Evolutionary conservation across 2,888 invertebrate genomes (phyloP).

Genomic region (Piscicola geometra): DNA sequence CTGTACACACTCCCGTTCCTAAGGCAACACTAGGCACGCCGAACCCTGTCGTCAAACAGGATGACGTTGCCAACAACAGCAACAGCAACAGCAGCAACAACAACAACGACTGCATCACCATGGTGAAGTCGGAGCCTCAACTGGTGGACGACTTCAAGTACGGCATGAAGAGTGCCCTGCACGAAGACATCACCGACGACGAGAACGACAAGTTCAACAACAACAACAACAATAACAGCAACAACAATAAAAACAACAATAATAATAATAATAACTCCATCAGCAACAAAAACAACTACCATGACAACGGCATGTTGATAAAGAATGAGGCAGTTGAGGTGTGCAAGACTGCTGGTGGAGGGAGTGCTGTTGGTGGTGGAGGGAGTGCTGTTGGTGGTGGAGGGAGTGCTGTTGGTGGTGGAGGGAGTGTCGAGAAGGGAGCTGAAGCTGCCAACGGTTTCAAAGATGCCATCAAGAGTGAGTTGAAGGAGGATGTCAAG

Average conservation of each 20-base stretch:
- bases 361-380: not conserved
- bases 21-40: constrained; percentile 23
- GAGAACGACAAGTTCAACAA: constrained; percentile 10
- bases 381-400: not conserved
- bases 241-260: constrained; percentile 22
- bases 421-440: not conserved
- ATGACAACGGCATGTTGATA: not conserved
- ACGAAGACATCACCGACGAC: constrained; percentile 38
- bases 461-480: constrained; percentile 23
- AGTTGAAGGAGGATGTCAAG: constrained; percentile 1
- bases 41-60: constrained; percentile 28
- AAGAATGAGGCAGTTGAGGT: too few relatives aligned
- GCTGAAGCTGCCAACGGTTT: not conserved
- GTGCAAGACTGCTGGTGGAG: too few relatives aligned
- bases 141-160: constrained; percentile 36
- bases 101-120: constrained; percentile 7
- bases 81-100: too few relatives aligned
- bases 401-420: too few relatives aligned
- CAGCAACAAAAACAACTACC: not conserved
- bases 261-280: not conserved
- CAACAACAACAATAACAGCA: not conserved
- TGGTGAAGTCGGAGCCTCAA: constrained; percentile 33
- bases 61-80: constrained; percentile 28
- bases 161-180: constrained; percentile 23
- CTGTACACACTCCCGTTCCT: constrained; percentile 12